Percentiles rank a stretch among this genome's conserved stretches.
Evolutionary conservation across 2,797 vertebrate genomes (phyloP).

Genomic region (Rhinatrema bivittatum): DNA sequence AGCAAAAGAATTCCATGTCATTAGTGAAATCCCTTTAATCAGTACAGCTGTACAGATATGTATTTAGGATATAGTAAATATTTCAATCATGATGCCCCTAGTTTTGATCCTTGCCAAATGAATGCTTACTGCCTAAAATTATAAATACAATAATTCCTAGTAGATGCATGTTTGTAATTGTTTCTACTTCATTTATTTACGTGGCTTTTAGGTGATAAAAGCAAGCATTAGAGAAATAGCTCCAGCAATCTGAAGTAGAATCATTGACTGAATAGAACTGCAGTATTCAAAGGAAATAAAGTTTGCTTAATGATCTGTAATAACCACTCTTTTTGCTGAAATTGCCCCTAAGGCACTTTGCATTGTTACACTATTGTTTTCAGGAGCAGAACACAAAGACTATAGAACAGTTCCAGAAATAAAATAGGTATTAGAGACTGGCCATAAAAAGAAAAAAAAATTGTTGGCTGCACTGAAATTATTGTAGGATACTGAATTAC

Average conservation of each 20-base stretch:
- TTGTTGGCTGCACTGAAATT: not conserved
- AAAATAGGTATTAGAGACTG: fast-evolving
- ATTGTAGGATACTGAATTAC: not conserved
- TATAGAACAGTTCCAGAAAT: not conserved
- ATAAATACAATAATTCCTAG: no score
- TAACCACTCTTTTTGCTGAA: not conserved
- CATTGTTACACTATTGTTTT: slow-evolving; percentile 1
- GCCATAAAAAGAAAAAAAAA: fast-evolving
- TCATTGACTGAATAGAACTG: slow-evolving; percentile 4
- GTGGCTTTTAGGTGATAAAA: not conserved
- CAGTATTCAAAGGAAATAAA: slow-evolving; percentile 1
- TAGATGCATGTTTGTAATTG: no score
- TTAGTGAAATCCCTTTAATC: no score
- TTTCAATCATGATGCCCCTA: no score
- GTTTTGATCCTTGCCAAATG: no score
- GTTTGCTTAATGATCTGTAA: slow-evolving; percentile 5
- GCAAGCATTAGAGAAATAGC: not conserved
- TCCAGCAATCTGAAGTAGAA: not conserved
- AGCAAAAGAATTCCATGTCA: no score
- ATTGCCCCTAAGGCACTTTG: not conserved
- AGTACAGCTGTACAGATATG: no score
- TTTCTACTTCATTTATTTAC: no score
- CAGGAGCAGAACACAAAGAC: fast-evolving
- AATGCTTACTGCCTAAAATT: no score
- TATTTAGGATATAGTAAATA: no score